Evolutionary conservation across 2,888 invertebrate genomes (phyloP), one percentile per base, ranked within the genome.

Genomic region (Caenorhabditis sp.): DNA sequence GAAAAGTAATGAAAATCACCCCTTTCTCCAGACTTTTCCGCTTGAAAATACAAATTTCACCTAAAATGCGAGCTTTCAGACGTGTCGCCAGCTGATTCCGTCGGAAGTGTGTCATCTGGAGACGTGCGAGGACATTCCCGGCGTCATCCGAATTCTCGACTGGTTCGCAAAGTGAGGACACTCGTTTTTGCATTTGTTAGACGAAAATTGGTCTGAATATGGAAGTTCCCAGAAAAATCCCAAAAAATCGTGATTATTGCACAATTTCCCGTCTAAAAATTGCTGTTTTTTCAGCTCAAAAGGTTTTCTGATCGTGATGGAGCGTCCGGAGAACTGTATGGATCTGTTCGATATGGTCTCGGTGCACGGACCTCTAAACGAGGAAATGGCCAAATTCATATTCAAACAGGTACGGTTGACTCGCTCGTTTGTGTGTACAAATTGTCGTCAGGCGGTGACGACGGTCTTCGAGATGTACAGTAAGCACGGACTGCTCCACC

Each of bases 111-210:
- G 84, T 30, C 84, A 86, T 59, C 61, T 87, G 52, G 83, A 87
- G 65, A 79, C 82, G n/a, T 87, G 86, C 55, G 59, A 73, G 22
- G 82, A 86, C 41, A 79, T 86, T 48, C 80, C 81, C 8, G 87
- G 87, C 22, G 85, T 86, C 22, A 83, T 87, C 30, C 56, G 58
- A n/a, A 79, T 87, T 7, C 72, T 86, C 37, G 87, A 85, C 55
- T 87, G 87, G 87, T 87, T 87, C 56, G 84, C 85, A 30, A 87
- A 83, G 87, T 87, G 52, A 52, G 68, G n/a, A n/a, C n/a, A n/a
- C n/a, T n/a, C n/a, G n/a, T n/a, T n/a, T n/a, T n/a, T n/a, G n/a
- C n/a, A n/a, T n/a, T n/a, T n/a, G n/a, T n/a, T n/a, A n/a, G n/a
- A n/a, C n/a, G n/a, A n/a, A n/a, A n/a, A n/a, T n/a, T n/a, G n/a